Evolutionary conservation across 2,888 invertebrate species (phyloP).

Genomic region (Embidobia sp.): DNA sequence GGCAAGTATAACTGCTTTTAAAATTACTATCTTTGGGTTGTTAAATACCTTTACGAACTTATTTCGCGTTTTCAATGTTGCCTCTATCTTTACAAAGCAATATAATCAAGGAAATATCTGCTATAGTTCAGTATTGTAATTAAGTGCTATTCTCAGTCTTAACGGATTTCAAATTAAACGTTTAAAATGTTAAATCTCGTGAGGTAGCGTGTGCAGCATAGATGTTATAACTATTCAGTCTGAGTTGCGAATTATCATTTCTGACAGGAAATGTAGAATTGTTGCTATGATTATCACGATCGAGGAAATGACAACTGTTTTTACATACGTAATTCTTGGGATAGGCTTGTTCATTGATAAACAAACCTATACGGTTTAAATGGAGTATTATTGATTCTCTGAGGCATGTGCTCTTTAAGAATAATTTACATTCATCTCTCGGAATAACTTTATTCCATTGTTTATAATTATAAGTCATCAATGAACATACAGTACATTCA

Average conservation of each 20-base stretch:
- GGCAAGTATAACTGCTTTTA: slow-evolving; percentile 32
- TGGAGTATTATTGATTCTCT: no score
- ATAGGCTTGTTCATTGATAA: slow-evolving; percentile 1
- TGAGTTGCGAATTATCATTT: slow-evolving; percentile 18
- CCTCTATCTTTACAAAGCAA: slow-evolving; percentile 7
- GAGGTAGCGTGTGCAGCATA: no score
- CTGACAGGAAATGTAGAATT: slow-evolving; percentile 30
- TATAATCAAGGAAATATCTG: slow-evolving; percentile 14
- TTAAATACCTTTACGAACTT: slow-evolving; percentile 23
- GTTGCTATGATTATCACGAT: slow-evolving; percentile 32
- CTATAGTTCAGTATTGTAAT: slow-evolving; percentile 29
- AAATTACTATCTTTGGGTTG: slow-evolving; percentile 40
- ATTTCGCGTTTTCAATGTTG: slow-evolving; percentile 13
- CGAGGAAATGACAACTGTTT: slow-evolving; percentile 33
- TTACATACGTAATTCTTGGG: slow-evolving; percentile 15
- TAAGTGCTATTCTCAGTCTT: slow-evolving; percentile 19
- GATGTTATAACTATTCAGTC: not conserved
- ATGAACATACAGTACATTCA: no score
- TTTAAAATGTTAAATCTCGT: not conserved
- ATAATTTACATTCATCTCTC: no score
- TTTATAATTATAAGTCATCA: no score
- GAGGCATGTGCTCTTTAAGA: no score
- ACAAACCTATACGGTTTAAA: no score
- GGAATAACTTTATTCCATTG: no score
- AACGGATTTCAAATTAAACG: slow-evolving; percentile 19